Evolutionary conservation across 2,113 vertebrate species (phyloP), one percentile per base, ranked within the genome.

Genomic region (Upupa epops): DNA sequence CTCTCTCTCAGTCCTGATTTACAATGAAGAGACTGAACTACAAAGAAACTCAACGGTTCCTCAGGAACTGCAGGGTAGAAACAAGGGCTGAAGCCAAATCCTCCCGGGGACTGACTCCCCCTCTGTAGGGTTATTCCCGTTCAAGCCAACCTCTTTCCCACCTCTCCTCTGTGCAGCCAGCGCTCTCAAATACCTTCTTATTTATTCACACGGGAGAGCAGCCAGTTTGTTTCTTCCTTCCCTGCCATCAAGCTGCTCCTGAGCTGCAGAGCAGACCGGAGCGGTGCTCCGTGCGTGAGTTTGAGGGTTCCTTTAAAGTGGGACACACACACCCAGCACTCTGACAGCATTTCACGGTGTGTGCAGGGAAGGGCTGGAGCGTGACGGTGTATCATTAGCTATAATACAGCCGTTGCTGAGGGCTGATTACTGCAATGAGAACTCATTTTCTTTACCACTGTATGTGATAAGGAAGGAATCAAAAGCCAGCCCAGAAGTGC

Each of bases 301-400:
- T 64, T 8, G 54, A 86, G 88, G 64, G 78, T 68, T 89, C 26
- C 13, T 90, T 88, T 36, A 80, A 92, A 94, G n/a, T 16, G 64
- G 78, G 78, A 70, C 76, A 81, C 55, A 31, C n/a, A 85, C 58
- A 64, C 77, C 36, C 64, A 77, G 34, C 79, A 66, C 81, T 90
- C 92, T 95, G 89, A 83, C 81, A 94, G 86, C 68, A 93, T 95
- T 95, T 96, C 96, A 95, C 12, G 90, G 82, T 74, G 77, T 69
- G 83, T 88, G 96, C 88, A 83, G 94, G 95, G 90, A 96, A 72
- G 93, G 51, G 75, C 48, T 85, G 60, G 75, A 63, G 94, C 70
- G 4, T 91, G 90, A 95, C 94, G 91, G 31, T 84, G 90, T 81
- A 83, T 89, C 93, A 95, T 96, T 93, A 93, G 66, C 83, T 89